Evolutionary conservation across 2,797 vertebrate genomes (phyloP).

Genomic region (Spinus olivaceus): DNA sequence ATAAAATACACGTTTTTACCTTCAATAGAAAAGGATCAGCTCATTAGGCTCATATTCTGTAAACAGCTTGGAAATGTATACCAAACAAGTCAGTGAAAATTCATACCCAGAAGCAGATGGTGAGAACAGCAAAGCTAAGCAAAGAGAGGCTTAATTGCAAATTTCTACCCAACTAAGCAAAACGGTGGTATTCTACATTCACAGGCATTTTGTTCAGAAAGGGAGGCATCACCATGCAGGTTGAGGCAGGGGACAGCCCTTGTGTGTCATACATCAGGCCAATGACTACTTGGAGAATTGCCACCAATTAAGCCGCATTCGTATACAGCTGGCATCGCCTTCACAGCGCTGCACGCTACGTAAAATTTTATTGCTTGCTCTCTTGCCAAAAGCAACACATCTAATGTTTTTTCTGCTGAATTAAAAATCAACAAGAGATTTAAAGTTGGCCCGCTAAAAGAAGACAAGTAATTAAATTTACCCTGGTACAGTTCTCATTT

Average conservation of each 20-base stretch:
- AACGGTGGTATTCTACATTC: neutral
- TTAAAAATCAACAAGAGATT: slow-evolving; percentile 61
- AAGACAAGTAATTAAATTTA: slow-evolving; percentile 32
- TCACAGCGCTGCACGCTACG: neutral
- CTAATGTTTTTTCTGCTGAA: slow-evolving; percentile 41
- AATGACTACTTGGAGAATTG: slow-evolving; percentile 50
- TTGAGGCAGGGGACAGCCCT: slow-evolving; percentile 21
- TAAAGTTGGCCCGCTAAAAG: slow-evolving; percentile 17
- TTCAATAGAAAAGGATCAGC: slow-evolving; percentile 32
- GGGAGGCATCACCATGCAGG: neutral
- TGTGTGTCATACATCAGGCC: slow-evolving; percentile 41
- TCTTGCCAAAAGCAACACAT: slow-evolving; percentile 54
- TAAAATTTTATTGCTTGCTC: slow-evolving; percentile 57
- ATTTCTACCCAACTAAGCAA: slow-evolving; percentile 48
- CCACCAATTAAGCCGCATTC: slow-evolving; percentile 46
- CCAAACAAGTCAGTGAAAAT: slow-evolving; percentile 55
- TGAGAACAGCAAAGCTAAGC: slow-evolving; percentile 64
- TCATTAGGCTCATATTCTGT: slow-evolving; percentile 54
- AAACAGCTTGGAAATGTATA: slow-evolving; percentile 61
- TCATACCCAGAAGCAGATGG: slow-evolving; percentile 66
- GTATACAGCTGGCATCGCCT: slow-evolving; percentile 11
- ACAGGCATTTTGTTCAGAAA: neutral
- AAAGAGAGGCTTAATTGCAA: slow-evolving; percentile 50
- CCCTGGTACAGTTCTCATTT: neutral
- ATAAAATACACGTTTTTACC: slow-evolving; percentile 44